phyloP scores from a whole-genome alignment of 64 coral and sea anemone species.

The Stichodactyla helianthus region DNA sequence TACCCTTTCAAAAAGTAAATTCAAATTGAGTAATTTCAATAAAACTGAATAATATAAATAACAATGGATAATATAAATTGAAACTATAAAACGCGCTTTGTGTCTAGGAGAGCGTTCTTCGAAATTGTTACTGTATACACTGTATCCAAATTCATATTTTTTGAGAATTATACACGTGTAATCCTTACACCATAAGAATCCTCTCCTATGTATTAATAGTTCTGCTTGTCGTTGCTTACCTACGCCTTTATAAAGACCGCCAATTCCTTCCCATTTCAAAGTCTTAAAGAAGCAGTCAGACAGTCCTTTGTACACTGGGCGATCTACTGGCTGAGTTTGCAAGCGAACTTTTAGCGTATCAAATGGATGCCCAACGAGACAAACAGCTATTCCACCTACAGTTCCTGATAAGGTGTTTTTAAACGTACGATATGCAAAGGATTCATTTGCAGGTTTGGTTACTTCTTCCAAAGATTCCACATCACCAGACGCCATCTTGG shows the following conservation, averaged over 20 bases:
- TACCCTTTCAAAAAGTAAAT: no score
- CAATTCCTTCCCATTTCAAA: conserved; percentile 93
- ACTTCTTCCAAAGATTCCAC: background rate
- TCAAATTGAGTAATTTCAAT: no score
- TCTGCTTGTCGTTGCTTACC: conserved; percentile 34
- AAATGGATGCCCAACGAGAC: conserved; percentile 82
- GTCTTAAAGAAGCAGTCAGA: conserved; percentile 88
- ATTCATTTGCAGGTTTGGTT: background rate
- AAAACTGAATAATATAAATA: no score
- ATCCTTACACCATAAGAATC: background rate
- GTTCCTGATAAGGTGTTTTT: conserved; percentile 84
- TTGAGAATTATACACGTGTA: background rate
- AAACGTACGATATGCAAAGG: conserved; percentile 50
- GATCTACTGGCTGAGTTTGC: conserved; percentile 79
- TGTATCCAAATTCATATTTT: background rate
- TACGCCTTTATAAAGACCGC: conserved; percentile 86
- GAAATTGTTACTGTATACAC: no score
- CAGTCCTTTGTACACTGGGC: conserved; percentile 69
- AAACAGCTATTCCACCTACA: conserved; percentile 76
- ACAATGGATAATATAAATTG: no score
- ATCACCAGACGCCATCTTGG: conserved; percentile 7
- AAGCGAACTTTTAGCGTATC: conserved; percentile 89
- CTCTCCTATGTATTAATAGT: background rate
- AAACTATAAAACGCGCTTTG: no score
- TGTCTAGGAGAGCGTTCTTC: no score